phyloP scores from a whole-genome alignment of 2,113 vertebrate species.

The Archocentrus centrarchus region DNA sequence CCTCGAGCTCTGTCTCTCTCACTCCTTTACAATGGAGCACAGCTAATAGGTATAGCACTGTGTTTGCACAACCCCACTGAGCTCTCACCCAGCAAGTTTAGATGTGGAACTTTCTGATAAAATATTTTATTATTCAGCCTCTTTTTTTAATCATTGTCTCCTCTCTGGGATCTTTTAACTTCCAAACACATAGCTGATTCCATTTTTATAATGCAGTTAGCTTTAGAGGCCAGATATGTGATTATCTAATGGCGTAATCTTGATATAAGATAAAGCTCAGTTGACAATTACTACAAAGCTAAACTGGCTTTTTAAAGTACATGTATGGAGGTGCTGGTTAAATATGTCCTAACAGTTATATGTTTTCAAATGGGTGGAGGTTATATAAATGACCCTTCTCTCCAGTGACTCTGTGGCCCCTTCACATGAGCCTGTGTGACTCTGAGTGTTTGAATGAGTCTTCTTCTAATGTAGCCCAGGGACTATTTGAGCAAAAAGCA shows the following conservation, averaged over 20 bases:
- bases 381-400: constrained; percentile 63
- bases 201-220: constrained; percentile 38
- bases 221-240: constrained; percentile 32
- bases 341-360: constrained; percentile 7
- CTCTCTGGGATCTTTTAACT: constrained; percentile 15
- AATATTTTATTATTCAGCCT: constrained; percentile 41
- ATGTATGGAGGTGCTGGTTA: background rate
- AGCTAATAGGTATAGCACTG: constrained; percentile 74
- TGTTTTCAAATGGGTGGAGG: constrained; percentile 23
- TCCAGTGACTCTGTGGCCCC: constrained; percentile 49
- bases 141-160: background rate
- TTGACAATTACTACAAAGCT: constrained; percentile 36
- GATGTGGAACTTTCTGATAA: constrained; percentile 34
- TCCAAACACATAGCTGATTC: constrained; percentile 20
- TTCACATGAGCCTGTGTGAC: constrained; percentile 71
- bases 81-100: constrained; percentile 49
- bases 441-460: constrained; percentile 71
- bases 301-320: constrained; percentile 22
- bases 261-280: constrained; percentile 49
- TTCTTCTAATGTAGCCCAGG: constrained; percentile 67
- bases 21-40: constrained; percentile 72
- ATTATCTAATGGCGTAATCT: constrained; percentile 49
- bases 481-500: constrained; percentile 77
- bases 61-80: constrained; percentile 64
- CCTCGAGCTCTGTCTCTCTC: constrained; percentile 69